These are phyloP conservation scores for Squalus acanthias DNA, from an alignment of 2,797 vertebrate species.

Conservation along the genomic window DNA sequence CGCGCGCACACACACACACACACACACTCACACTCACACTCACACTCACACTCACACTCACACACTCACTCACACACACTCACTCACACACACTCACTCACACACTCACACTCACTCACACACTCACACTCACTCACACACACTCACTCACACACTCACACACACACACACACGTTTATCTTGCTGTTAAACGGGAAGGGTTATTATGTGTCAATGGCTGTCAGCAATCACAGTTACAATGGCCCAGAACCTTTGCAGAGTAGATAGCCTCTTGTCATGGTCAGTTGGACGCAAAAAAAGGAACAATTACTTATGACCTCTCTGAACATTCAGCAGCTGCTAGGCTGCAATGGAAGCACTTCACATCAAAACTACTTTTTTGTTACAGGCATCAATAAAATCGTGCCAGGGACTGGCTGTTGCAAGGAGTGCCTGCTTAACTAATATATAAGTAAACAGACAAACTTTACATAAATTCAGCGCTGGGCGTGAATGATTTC, in stretches of 20 bases:
- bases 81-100: no score
- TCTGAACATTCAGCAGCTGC: not conserved
- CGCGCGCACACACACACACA: no score
- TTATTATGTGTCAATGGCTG: not conserved
- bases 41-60: accelerated
- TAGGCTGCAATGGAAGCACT: not conserved
- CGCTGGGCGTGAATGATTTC: not conserved
- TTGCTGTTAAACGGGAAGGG: not conserved
- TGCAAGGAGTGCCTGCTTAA: not conserved
- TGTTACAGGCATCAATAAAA: not conserved
- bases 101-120: no score
- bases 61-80: accelerated
- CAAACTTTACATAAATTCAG: not conserved
- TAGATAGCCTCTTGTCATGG: not conserved
- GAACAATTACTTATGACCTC: not conserved
- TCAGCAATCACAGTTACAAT: not conserved
- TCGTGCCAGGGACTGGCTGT: not conserved
- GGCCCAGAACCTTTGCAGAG: not conserved
- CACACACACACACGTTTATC: no score
- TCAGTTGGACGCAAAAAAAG: not conserved
- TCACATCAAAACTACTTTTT: not conserved
- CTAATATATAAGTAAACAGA: not conserved
- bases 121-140: accelerated
- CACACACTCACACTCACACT: no score
- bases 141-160: no score